phyloP scores from a whole-genome alignment of 2,113 vertebrate species.

The Melanostigma gelatinosum region DNA sequence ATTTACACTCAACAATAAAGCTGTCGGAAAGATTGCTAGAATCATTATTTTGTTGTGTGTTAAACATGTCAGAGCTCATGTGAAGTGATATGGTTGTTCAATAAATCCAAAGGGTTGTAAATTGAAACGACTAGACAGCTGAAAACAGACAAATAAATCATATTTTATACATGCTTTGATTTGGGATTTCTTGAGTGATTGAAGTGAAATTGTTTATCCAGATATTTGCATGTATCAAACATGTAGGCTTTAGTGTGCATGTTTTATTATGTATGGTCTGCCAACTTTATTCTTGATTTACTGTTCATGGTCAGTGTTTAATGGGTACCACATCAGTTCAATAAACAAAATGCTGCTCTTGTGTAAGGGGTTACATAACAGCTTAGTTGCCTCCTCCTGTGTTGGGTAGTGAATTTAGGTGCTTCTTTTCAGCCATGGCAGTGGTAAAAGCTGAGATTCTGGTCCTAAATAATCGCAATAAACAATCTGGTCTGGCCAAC shows the following conservation, averaged over 20 bases:
- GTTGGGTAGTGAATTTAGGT: conserved; percentile 57
- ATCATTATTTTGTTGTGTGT: neutral
- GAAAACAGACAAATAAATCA: neutral
- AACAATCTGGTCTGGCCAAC: neutral
- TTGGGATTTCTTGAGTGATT: neutral
- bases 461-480: neutral
- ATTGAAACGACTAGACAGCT: neutral
- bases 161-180: neutral
- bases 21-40: neutral
- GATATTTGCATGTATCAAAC: no score
- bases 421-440: conserved; percentile 45
- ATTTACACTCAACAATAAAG: conserved; percentile 27
- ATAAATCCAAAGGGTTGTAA: conserved; percentile 6
- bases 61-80: neutral
- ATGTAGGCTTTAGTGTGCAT: neutral
- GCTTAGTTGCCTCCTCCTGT: conserved; percentile 69
- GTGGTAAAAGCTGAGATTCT: conserved; percentile 29
- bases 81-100: neutral
- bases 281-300: conserved; percentile 8
- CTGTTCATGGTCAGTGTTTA: conserved; percentile 33
- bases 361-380: conserved; percentile 83
- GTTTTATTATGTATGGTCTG: neutral
- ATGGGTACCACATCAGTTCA: conserved; percentile 46
- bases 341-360: conserved; percentile 65
- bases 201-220: neutral